These are phyloP conservation scores for Muscidifurax raptorellus DNA, from an alignment of 1,140 invertebrate species.

Conservation along the genomic window DNA sequence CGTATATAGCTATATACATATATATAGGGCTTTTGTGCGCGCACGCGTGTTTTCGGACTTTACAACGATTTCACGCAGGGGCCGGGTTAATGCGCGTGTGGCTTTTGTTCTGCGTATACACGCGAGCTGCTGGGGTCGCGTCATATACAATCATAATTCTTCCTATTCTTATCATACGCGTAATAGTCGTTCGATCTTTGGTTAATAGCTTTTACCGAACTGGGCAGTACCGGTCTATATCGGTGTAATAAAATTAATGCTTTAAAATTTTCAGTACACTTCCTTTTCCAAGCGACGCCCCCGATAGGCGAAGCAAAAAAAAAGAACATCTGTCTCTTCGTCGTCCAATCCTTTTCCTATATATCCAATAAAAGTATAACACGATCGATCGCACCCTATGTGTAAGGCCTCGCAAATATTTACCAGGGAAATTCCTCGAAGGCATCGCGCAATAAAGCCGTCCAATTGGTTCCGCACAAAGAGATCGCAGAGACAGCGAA, in stretches of 20 bases:
- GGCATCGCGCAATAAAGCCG: no score
- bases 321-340: neutral
- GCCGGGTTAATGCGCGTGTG: conserved; percentile 17
- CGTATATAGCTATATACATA: neutral
- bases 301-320: no score
- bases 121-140: conserved; percentile 13
- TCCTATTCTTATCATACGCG: conserved; percentile 27
- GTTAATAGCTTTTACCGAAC: conserved; percentile 41
- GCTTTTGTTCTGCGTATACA: conserved; percentile 6
- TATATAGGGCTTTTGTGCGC: neutral
- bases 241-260: neutral
- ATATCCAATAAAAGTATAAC: neutral
- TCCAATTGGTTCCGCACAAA: neutral
- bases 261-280: neutral
- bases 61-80: conserved; percentile 47
- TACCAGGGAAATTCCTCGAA: neutral
- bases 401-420: neutral
- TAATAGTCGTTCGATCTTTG: conserved; percentile 35
- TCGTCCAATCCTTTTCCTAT: neutral
- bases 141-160: conserved; percentile 50
- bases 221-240: conserved; percentile 12
- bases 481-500: neutral
- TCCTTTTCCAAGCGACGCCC: no score
- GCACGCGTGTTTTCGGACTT: conserved; percentile 45
- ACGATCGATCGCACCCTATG: neutral